Conservation (phyloP, 2,888 invertebrate genomes). For the Dolichopus griseipennis region DNA sequence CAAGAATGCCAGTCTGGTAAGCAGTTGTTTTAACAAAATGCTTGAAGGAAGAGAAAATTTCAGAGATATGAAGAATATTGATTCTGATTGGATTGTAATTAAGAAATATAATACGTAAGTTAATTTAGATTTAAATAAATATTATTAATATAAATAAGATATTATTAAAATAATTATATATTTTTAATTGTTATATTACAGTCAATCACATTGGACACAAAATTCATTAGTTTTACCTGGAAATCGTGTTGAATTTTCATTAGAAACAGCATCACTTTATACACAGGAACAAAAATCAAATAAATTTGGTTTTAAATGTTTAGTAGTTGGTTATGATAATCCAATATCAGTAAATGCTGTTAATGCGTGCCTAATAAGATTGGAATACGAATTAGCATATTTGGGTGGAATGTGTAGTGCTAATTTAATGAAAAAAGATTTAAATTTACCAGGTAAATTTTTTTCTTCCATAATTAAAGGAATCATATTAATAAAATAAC, state of each 20-base stretch:
- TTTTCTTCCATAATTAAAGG: conserved; percentile 12
- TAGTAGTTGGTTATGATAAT: conserved; percentile 76
- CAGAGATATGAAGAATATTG: conserved; percentile 23
- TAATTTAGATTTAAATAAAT: neutral
- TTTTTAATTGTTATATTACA: conserved; percentile 21
- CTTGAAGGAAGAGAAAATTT: conserved; percentile 31
- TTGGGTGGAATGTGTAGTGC: conserved; percentile 87
- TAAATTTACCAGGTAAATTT: conserved; percentile 51
- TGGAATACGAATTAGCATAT: conserved; percentile 85
- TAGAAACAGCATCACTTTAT: conserved; percentile 94
- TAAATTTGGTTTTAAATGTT: conserved; percentile 69
- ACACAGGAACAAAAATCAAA: conserved; percentile 78
- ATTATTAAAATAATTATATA: neutral
- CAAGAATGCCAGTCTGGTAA: conserved; percentile 31
- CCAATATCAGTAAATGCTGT: conserved; percentile 45
- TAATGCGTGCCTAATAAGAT: conserved; percentile 46
- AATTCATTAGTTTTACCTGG: conserved; percentile 80
- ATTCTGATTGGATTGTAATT: conserved; percentile 53
- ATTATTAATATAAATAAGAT: neutral
- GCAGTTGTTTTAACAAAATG: conserved; percentile 27
- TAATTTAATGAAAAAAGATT: conserved; percentile 75
- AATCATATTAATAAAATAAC: conserved; percentile 18
- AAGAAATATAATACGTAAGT: conserved; percentile 54
- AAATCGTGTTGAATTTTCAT: conserved; percentile 86
- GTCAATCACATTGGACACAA: conserved; percentile 64